Evolutionary conservation across 2,797 vertebrate species (phyloP), one percentile per base, ranked within the genome.

Genomic region (Calcarius lapponicus): DNA sequence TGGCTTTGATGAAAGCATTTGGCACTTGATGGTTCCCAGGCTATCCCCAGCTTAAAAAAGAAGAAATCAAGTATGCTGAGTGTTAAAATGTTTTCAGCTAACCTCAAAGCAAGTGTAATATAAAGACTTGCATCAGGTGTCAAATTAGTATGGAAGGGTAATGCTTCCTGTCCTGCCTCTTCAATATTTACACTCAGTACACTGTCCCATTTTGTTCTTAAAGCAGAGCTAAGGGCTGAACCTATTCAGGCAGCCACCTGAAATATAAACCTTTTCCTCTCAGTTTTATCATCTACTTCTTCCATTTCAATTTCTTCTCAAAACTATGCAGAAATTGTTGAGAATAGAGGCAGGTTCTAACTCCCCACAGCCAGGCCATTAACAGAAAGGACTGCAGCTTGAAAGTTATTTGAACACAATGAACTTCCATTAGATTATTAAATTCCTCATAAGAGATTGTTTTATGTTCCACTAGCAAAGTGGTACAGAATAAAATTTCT

Each of bases 1-100:
- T 92, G 76, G 56, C 82, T 75, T 93, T 82, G 92, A 93, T 96
- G 93, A 97, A 97, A 97, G 86, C 69, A 80, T 94, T 95, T 96
- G 95, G 93, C 85, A 94, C 58, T 96, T 97, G 97, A 96, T 96
- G 90, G 92, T 96, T 97, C 95, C 96, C 97, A 98, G 96, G 94
- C 85, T 91, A 91, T 81, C 89, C 75, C 17, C 86, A 80, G 38
- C 92, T 96, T n/a, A 80, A 89, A 89, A 93, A 86, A 95, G 58
- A 69, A 89, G 53, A 70, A 94, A 73, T 64, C 64, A 56, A 96
- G 54, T 83, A 42, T 93, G 78, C 80, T 53, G 53, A 93, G 92
- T 75, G 42, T 86, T 96, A 91, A 95, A 92, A 93, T 78, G 31
- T 71, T 91, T 91, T 94, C 72, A 82, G 82, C 38, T 62, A 90